Conservation (phyloP, 2,888 invertebrate species). For the Ectemnius cavifrons region DNA sequence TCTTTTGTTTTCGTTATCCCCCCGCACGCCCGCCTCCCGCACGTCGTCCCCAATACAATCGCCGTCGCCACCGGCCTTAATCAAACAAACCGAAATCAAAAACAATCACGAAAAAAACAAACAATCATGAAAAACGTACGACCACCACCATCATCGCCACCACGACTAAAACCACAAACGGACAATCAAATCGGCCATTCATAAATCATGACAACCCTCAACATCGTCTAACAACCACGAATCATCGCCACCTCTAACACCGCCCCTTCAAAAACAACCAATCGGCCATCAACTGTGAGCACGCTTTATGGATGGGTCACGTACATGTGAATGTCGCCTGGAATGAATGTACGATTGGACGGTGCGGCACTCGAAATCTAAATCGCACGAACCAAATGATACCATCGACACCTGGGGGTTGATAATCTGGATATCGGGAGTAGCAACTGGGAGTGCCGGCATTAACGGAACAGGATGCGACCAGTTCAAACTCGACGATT, state of each 20-base stretch:
- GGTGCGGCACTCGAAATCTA: neutral
- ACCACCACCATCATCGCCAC: conserved; percentile 34
- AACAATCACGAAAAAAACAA: conserved; percentile 15
- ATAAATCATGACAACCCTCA: neutral
- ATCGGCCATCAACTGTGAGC: conserved; percentile 8
- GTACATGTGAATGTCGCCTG: neutral
- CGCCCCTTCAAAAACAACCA: conserved; percentile 23
- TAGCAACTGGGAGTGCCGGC: conserved; percentile 44
- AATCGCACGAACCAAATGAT: neutral
- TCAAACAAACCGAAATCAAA: conserved; percentile 24
- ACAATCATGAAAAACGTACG: conserved; percentile 24
- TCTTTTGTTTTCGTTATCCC: conserved; percentile 62
- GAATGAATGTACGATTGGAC: no score
- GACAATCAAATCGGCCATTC: neutral
- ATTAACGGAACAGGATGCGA: conserved; percentile 56
- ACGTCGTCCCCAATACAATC: conserved; percentile 36
- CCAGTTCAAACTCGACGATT: conserved; percentile 76
- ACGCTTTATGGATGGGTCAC: neutral
- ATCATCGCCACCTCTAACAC: conserved; percentile 41
- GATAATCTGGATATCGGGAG: neutral
- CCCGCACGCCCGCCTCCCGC: conserved; percentile 52
- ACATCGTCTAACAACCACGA: conserved; percentile 45
- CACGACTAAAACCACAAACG: conserved; percentile 14
- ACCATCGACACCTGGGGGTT: neutral
- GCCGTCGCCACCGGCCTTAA: conserved; percentile 44